Evolutionary conservation across 2,113 vertebrate species (phyloP), one percentile per base, ranked within the genome.

Genomic region (Geococcyx californianus): DNA sequence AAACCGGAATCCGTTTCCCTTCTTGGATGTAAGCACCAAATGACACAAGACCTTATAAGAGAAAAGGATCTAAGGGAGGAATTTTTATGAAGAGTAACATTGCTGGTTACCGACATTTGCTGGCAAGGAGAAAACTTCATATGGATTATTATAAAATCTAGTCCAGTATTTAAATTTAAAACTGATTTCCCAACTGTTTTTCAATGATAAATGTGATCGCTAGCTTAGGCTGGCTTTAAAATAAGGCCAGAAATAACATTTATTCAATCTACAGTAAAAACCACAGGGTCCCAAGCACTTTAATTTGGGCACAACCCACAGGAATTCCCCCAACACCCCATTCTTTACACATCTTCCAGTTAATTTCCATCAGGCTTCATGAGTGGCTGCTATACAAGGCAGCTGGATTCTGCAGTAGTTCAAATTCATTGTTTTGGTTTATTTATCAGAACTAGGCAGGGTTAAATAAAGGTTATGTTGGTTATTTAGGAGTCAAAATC

Each of bases 371-470:
- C 36, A 68, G 49, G 62, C 31, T 45, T 72, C n/a, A 21, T 3
- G n/a, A 91, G 91, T 91, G 91, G 49, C 33, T 76, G 62, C 78
- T 91, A 24, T 54, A 79, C 0, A 4, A 89, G 66, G 82, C 93
- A 96, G 84, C 93, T 93, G 95, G 89, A 94, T 95, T 73, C 62
- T 82, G 73, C 66, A 89, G 66, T 91, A 87, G 56, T n/a, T 73
- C 54, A 40, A 68, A 54, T 59, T 64, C 8, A 7, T 42, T 68
- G 33, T 66, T 74, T 59, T 77, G 6, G 36, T 80, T 93, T 93
- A 62, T 34, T 95, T 47, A 66, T 92, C 66, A 94, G 62, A 89
- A 94, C n/a, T 36, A 87, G 66, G 34, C 36, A 79, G 77, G 66
- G 77, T 94, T 95, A 95, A 95, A 87, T 54, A 89, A 93, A 94